Evolutionary conservation across 2,888 invertebrate species (phyloP).

Genomic region (Hyppa rectilinea): DNA sequence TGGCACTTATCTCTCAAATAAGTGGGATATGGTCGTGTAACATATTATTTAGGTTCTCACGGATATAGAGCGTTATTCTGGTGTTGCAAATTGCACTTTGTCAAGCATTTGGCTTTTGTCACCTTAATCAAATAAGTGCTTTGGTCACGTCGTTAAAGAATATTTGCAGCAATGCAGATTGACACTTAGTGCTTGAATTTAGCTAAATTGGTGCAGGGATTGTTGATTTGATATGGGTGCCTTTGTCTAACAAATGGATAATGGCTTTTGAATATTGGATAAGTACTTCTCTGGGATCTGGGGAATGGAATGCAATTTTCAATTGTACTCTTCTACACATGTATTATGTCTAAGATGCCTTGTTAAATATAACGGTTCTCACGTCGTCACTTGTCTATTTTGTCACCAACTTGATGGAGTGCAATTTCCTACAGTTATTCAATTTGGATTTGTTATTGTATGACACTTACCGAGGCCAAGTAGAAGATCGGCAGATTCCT

Average conservation of each 20-base stretch:
- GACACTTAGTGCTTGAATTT: slow-evolving; percentile 19
- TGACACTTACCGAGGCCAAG: neutral
- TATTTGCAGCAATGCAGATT: slow-evolving; percentile 25
- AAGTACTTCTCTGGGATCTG: neutral
- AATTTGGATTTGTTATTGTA: slow-evolving; percentile 26
- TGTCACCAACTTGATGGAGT: slow-evolving; percentile 12
- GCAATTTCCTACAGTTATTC: slow-evolving; percentile 25
- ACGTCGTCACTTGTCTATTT: neutral
- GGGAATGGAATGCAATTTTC: slow-evolving; percentile 8
- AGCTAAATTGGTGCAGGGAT: slow-evolving; percentile 7
- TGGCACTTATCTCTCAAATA: slow-evolving; percentile 39
- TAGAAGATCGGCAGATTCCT: slow-evolving; percentile 9
- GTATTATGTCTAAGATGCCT: neutral
- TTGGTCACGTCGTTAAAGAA: slow-evolving; percentile 12
- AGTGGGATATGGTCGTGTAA: slow-evolving; percentile 29
- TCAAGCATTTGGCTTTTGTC: slow-evolving; percentile 21
- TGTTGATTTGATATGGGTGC: neutral
- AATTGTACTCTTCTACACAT: neutral
- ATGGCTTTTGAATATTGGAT: neutral
- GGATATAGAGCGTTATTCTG: neutral
- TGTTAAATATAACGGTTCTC: neutral
- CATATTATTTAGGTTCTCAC: slow-evolving; percentile 33
- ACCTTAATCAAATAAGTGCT: slow-evolving; percentile 17
- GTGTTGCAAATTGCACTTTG: slow-evolving; percentile 37
- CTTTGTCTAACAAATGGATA: slow-evolving; percentile 1